These are phyloP conservation scores for Neodontobutis hainanensis DNA, from an alignment of 2,113 vertebrate genomes.

Conservation along the genomic window DNA sequence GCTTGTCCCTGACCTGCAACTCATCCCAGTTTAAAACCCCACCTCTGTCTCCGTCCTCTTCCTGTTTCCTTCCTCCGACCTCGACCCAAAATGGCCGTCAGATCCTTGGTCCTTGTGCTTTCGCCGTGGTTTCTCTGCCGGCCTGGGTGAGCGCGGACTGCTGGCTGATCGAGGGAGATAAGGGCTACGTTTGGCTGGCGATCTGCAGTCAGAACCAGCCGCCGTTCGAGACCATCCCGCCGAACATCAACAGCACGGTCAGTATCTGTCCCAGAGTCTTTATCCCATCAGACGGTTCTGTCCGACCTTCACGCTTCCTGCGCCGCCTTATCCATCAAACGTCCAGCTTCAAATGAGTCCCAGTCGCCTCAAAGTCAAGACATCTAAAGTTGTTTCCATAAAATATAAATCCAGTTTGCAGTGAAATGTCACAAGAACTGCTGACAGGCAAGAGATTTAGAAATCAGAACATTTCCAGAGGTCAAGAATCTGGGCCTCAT, in stretches of 20 bases:
- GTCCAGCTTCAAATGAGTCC: too few relatives aligned
- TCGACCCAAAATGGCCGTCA: conserved; percentile 62
- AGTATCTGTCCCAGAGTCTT: conserved; percentile 8
- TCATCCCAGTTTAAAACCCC: not conserved
- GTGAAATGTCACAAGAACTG: too few relatives aligned
- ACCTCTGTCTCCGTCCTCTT: not conserved
- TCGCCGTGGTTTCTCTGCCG: conserved; percentile 80
- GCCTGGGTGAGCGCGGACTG: conserved; percentile 85
- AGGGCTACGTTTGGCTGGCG: conserved; percentile 97
- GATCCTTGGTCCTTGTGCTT: conserved; percentile 53
- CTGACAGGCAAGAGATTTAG: too few relatives aligned
- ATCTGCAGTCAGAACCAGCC: conserved; percentile 99
- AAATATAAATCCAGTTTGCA: too few relatives aligned
- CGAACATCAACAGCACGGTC: conserved; percentile 98
- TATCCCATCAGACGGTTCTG: too few relatives aligned
- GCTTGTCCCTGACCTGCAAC: not conserved
- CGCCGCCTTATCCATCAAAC: too few relatives aligned
- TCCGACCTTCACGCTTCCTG: too few relatives aligned
- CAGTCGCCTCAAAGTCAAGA: too few relatives aligned
- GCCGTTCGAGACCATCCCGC: conserved; percentile 96
- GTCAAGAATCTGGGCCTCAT: too few relatives aligned
- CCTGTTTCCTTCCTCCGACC: too few relatives aligned
- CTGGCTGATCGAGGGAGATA: conserved; percentile 98
- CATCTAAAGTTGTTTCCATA: too few relatives aligned
- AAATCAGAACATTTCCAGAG: too few relatives aligned